Evolutionary conservation across 2,113 vertebrate species (phyloP), one percentile per base, ranked within the genome.

Genomic region (Mirza zaza): DNA sequence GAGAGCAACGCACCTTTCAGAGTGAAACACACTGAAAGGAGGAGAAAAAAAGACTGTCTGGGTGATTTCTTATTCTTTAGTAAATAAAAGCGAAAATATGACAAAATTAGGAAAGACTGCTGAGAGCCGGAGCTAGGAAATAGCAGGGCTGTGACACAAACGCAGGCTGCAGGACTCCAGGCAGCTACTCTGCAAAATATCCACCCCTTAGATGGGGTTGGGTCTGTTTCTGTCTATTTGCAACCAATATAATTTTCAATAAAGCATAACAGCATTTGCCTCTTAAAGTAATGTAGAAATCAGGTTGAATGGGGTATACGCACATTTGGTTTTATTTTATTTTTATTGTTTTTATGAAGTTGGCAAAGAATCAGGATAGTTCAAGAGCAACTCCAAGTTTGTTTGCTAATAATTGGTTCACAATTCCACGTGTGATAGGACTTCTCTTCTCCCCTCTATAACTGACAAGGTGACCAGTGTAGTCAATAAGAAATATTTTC

Each of bases 381-480:
- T 70, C 50, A 61, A 91, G 61, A 91, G 57, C 87, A 87, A 57
- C n/a, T 61, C 14, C 32, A 29, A 75, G 71, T 48, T n/a, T 21
- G 13, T 34, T 65, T 57, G 17, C 27, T 18, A 79, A 77, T 34
- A 52, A 94, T 39, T 52, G 71, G 68, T 45, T 83, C 81, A 75
- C 29, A 88, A 68, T 52, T 94, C 85, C 85, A 36, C 73, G 80
- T 95, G 90, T 57, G 73, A n/a, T 27, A 76, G 67, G 92, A 20
- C 57, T 83, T 85, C 32, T 76, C n/a, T 25, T 68, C n/a, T 27
- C 15, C 39, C 21, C 18, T n/a, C 15, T 32, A 1, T 8, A 65
- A 82, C 34, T 90, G 96, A 96, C 96, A 98, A 98, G 97, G 97
- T 98, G 97, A 98, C 91, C 6, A 1, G 50, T 36, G 65, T 84